Percentiles rank a stretch among this genome's conserved stretches.
Conservation (phyloP, 2,113 vertebrate species). For the Okapia johnstoni region DNA sequence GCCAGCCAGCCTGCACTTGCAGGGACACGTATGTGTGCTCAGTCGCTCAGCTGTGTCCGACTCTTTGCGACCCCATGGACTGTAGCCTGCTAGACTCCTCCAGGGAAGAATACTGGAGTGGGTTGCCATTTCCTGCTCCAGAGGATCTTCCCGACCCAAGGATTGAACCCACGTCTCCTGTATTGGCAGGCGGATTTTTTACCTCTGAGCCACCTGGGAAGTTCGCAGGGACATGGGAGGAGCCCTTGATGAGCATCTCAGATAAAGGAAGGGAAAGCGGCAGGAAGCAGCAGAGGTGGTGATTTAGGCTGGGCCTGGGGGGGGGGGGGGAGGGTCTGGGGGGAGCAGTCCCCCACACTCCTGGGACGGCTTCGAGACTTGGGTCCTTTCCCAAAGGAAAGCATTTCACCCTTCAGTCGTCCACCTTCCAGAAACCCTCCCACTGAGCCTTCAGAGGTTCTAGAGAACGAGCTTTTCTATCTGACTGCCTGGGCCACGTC, state of each 20-base stretch:
- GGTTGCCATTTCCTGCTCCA: background rate
- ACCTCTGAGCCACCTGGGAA: background rate
- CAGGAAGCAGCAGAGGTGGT: background rate
- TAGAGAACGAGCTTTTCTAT: background rate
- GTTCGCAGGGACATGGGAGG: background rate
- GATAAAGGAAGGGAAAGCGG: background rate
- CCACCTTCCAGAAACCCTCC: background rate
- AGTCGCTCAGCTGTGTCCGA: background rate
- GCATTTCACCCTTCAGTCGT: background rate
- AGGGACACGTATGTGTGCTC: background rate
- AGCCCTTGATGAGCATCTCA: background rate
- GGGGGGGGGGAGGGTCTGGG: background rate
- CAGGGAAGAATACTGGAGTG: background rate
- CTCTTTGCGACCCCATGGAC: background rate
- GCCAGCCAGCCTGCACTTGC: background rate
- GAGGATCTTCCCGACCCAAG: background rate
- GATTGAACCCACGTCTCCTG: background rate
- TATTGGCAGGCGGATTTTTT: background rate
- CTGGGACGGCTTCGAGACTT: background rate
- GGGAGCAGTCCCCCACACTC: accelerated
- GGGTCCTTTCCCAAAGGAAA: background rate
- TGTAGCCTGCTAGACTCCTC: background rate
- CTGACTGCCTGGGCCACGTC: background rate
- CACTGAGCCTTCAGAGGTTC: background rate
- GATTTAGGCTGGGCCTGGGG: accelerated